phyloP scores from a whole-genome alignment of 2,113 vertebrate species.

The Brachyistius frenatus region DNA sequence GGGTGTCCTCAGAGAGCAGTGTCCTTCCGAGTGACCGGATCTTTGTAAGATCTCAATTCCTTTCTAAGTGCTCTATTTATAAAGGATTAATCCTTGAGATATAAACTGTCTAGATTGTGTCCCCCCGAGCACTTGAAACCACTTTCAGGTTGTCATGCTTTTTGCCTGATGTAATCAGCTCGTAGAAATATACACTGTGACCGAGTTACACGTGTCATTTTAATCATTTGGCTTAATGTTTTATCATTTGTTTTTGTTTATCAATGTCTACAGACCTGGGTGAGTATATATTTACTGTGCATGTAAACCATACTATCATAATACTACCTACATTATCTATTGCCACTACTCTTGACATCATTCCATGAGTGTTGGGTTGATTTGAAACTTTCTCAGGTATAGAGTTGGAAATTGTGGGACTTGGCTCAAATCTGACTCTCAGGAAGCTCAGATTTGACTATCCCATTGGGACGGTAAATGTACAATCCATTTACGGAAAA shows the following conservation, averaged over 20 bases:
- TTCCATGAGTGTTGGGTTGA: conserved; percentile 28
- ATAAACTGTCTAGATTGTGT: conserved; percentile 73
- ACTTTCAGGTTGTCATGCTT: conserved; percentile 64
- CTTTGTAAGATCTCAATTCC: conserved; percentile 49
- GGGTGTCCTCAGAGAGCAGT: conserved; percentile 45
- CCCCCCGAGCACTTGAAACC: conserved; percentile 68
- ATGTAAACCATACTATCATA: conserved; percentile 30
- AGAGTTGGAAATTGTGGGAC: conserved; percentile 46
- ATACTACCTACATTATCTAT: conserved; percentile 1
- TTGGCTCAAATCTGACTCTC: conserved; percentile 40
- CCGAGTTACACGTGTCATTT: conserved; percentile 27
- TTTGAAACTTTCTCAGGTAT: conserved; percentile 58
- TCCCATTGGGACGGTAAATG: conserved; percentile 40
- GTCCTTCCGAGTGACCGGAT: conserved; percentile 50
- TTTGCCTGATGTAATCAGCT: conserved; percentile 57
- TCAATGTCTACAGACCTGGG: conserved; percentile 76
- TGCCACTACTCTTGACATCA: conserved; percentile 27
- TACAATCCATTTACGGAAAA: conserved; percentile 49
- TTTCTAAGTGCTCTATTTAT: conserved; percentile 73
- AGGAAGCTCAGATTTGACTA: conserved; percentile 42
- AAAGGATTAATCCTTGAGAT: conserved; percentile 66
- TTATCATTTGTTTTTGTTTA: conserved; percentile 58
- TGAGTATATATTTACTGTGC: conserved; percentile 68
- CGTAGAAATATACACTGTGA: conserved; percentile 24
- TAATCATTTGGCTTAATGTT: conserved; percentile 48